Evolutionary conservation across 2,888 invertebrate species (phyloP).

Genomic region (Nemapogon koenigi): DNA sequence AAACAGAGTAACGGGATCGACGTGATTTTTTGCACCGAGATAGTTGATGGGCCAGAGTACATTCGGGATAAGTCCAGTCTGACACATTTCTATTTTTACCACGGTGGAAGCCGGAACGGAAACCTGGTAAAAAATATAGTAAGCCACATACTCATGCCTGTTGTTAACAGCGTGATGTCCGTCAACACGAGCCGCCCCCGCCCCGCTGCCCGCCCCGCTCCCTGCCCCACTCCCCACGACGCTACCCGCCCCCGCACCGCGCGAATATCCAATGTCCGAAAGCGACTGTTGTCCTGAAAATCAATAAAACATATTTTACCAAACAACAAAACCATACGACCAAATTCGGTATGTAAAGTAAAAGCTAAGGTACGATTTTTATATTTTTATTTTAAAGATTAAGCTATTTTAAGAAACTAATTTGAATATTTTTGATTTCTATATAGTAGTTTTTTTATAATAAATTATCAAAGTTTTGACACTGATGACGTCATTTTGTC

Average conservation of each 20-base stretch:
- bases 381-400: background rate
- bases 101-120: too few species aligned
- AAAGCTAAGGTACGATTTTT: background rate
- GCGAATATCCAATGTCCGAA: conserved; percentile 36
- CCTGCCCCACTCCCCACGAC: conserved; percentile 31
- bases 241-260: conserved; percentile 28
- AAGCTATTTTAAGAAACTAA: background rate
- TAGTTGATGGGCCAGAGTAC: too few species aligned
- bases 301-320: background rate
- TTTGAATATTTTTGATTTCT: too few species aligned
- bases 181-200: conserved; percentile 28
- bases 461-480: too few species aligned
- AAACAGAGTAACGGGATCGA: too few species aligned
- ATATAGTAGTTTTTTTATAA: too few species aligned
- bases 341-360: background rate
- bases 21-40: too few species aligned
- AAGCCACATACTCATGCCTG: conserved; percentile 40
- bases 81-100: too few species aligned
- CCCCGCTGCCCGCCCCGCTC: conserved; percentile 26
- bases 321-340: background rate
- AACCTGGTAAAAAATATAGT: too few species aligned
- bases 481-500: too few species aligned
- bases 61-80: too few species aligned
- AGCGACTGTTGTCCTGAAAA: conserved; percentile 47
- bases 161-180: conserved; percentile 25